Percentiles rank a stretch among this genome's conserved stretches.
Evolutionary conservation across 2,797 vertebrate species (phyloP).

Genomic region (Pseudochaenichthys georgianus): DNA sequence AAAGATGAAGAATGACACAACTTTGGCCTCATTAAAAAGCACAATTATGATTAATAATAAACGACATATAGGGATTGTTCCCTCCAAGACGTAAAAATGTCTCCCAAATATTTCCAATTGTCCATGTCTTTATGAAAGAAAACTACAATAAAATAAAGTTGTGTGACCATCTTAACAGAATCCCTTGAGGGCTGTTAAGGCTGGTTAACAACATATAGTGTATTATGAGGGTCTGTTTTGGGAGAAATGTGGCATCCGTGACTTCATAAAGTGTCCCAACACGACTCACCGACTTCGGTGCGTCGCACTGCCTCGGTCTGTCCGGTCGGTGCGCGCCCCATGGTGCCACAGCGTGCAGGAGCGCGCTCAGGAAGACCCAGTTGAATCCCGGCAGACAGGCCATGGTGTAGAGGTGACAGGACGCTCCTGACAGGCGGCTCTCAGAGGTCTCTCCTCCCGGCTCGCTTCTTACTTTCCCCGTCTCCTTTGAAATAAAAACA

Average conservation of each 20-base stretch:
- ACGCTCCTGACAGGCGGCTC: conserved; percentile 53
- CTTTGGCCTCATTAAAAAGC: conserved; percentile 19
- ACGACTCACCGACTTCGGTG: conserved; percentile 90
- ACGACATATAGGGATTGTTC: background rate
- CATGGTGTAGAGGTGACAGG: conserved; percentile 83
- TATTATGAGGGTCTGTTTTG: background rate
- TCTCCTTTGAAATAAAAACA: conserved; percentile 35
- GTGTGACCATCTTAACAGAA: background rate
- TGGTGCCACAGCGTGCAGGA: conserved; percentile 85
- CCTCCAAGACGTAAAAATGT: background rate
- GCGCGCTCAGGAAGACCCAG: conserved; percentile 84
- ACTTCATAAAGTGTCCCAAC: background rate
- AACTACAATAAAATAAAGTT: background rate
- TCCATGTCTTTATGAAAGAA: background rate
- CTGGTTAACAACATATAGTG: background rate
- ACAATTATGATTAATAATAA: background rate
- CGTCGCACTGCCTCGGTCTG: conserved; percentile 87
- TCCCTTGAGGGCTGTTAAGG: background rate
- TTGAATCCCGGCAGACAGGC: conserved; percentile 82
- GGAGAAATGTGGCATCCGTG: too few relatives aligned
- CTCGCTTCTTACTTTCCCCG: conserved; percentile 25
- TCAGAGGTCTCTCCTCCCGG: conserved; percentile 46
- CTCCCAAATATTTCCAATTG: background rate
- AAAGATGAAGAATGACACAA: too few relatives aligned
- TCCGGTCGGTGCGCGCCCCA: conserved; percentile 79